Base-by-base conservation (phyloP, 2,888 invertebrate genomes). In the Cheilosia vernalis region DNA sequence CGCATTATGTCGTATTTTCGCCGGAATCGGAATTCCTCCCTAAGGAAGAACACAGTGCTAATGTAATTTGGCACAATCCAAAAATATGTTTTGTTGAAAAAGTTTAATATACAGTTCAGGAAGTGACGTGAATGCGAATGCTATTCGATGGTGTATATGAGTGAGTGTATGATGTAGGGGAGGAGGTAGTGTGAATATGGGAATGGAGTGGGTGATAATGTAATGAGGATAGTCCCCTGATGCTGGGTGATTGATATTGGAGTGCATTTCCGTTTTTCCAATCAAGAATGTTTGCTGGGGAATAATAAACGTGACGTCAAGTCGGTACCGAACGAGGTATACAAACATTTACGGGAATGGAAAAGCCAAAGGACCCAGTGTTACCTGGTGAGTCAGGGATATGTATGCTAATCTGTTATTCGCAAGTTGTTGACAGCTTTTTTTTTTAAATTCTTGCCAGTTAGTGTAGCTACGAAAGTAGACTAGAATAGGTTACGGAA, bases 21-120 rank as follows among this genome's bases (percentile, higher is more conserved):
- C 78, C 69, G 69, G 69, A 78, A 40, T 78, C 70, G 74, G 80
- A 84, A 80, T 69, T 84, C 84, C 55, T 53, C 19, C 55, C 27
- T 61, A 30, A 40, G 19, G 49, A 27, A 19, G 42, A 55, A 44
- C 53, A 56, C 17, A 49, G 6, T 24, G 64, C 74, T 84, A 80
- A 84, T 60, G 74, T 80, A 70, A 80, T 74, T 84, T 84, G 51
- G 74, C 53, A 53, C 74, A 76, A 80, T 76, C 74, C 69, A 47
- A 83, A 83, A 72, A 78, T 67, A 80, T 47, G 72, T 78, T 82
- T 82, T 72, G 66, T 56, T 55, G 67, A 78, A 73, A 73, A 70
- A 76, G 74, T 80, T 84, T 74, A 74, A 74, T 80, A 84, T 61
- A 56, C 56, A 7, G 37, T 47, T 69, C 49, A 37, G 47, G 33